Evolutionary conservation across 2,797 vertebrate genomes (phyloP).

Genomic region (Orestias chungarensis): DNA sequence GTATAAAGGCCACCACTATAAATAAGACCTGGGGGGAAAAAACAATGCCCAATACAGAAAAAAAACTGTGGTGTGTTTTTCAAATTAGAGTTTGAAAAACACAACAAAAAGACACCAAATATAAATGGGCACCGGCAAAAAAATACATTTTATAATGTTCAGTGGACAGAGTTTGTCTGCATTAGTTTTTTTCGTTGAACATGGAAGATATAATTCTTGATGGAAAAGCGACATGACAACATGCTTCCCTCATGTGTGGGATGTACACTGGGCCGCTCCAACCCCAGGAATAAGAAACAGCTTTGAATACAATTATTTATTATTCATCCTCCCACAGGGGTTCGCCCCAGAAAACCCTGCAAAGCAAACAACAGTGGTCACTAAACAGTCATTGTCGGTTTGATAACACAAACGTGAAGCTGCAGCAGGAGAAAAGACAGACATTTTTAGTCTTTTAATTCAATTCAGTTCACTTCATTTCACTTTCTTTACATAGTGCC

Average conservation of each 20-base stretch:
- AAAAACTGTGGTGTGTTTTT: too few relatives aligned
- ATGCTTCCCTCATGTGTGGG: neutral
- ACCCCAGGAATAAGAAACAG: conserved; percentile 1
- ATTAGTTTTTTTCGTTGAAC: conserved; percentile 6
- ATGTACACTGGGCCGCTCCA: neutral
- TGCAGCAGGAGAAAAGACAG: neutral
- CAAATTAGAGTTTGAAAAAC: neutral
- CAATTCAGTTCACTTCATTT: too few relatives aligned
- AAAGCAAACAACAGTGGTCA: neutral
- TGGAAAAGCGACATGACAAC: conserved; percentile 14
- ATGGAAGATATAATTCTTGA: conserved; percentile 13
- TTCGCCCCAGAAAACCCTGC: neutral
- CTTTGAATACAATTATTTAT: conserved; percentile 9
- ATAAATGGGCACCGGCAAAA: neutral
- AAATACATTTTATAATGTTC: conserved; percentile 2
- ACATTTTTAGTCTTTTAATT: neutral
- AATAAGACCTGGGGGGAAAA: too few relatives aligned
- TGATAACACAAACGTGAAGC: neutral
- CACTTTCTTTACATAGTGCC: too few relatives aligned
- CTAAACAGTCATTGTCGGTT: neutral
- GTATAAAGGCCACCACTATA: too few relatives aligned
- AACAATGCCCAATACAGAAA: neutral
- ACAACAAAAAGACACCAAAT: neutral
- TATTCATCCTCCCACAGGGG: conserved; percentile 7
- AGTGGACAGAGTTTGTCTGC: conserved; percentile 14